These are phyloP conservation scores for Cataglyphis rosenhaueri DNA, from an alignment of 2,888 invertebrate species.

Conservation along the genomic window DNA sequence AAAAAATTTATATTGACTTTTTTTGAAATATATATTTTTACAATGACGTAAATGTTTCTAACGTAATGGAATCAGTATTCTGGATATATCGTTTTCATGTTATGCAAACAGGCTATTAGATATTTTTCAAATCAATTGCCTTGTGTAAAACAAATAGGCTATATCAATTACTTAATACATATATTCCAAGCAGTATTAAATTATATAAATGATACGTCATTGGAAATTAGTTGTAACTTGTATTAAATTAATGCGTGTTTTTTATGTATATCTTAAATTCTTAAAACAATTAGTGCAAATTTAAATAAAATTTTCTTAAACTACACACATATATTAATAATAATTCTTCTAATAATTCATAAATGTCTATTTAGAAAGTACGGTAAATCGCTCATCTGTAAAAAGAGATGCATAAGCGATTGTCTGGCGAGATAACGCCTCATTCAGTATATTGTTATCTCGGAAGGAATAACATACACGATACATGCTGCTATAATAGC, in stretches of 20 bases:
- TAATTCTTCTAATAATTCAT: background rate
- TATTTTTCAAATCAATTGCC: conserved; percentile 31
- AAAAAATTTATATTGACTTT: background rate
- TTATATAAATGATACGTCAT: background rate
- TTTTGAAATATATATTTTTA: conserved; percentile 14
- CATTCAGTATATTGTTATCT: conserved; percentile 15
- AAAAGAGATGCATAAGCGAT: conserved; percentile 59
- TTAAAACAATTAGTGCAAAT: background rate
- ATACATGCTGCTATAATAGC: conserved; percentile 8
- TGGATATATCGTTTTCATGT: conserved; percentile 24
- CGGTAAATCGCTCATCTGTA: conserved; percentile 60
- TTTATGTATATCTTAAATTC: background rate
- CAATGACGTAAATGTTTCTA: conserved; percentile 7
- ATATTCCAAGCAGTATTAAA: background rate
- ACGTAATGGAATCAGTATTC: background rate
- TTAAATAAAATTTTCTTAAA: background rate
- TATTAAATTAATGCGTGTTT: background rate
- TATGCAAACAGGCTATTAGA: background rate
- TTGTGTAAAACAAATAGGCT: conserved; percentile 26
- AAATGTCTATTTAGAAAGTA: conserved; percentile 66
- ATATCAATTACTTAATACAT: background rate
- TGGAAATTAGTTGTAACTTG: background rate
- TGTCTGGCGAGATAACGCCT: conserved; percentile 16
- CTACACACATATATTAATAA: background rate
- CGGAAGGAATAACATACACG: conserved; percentile 32